A percentile compares a stretch with the other conserved stretches of the same genome.
Evolutionary conservation across 2,113 vertebrate species (phyloP).

Genomic region (Heterotis niloticus): DNA sequence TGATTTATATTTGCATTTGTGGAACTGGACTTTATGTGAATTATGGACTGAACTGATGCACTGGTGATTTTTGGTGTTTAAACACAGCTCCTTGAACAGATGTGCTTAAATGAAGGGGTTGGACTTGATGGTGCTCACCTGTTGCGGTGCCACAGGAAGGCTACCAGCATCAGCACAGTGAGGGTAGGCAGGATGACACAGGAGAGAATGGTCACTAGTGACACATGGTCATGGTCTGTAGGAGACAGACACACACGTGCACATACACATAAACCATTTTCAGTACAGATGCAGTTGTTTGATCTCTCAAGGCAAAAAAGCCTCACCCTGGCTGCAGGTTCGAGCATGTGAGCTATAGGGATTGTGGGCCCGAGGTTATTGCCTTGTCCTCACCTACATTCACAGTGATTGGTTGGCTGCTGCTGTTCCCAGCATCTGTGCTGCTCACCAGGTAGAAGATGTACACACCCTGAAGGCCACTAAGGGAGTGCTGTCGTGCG

Average conservation of each 20-base stretch:
- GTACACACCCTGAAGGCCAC: slow-evolving; percentile 46
- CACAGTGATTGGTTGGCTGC: slow-evolving; percentile 40
- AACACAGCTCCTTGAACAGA: neutral
- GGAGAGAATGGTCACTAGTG: slow-evolving; percentile 18
- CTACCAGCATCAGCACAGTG: neutral
- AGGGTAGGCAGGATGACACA: neutral
- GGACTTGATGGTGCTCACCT: slow-evolving; percentile 11
- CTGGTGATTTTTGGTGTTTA: too few relatives aligned
- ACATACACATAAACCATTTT: neutral
- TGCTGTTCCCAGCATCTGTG: slow-evolving; percentile 50
- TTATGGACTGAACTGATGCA: too few relatives aligned
- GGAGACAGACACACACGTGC: slow-evolving; percentile 22
- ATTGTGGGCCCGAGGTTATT: neutral
- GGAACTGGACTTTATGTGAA: too few relatives aligned
- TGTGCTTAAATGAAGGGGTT: neutral
- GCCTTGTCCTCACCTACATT: slow-evolving; percentile 26
- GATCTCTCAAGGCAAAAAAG: neutral
- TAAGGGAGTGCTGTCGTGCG: slow-evolving; percentile 33
- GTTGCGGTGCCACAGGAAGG: slow-evolving; percentile 10
- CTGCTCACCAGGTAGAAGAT: slow-evolving; percentile 46
- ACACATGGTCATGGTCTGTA: slow-evolving; percentile 41
- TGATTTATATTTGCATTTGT: too few relatives aligned
- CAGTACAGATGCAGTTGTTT: too few relatives aligned
- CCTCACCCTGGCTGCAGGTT: neutral
- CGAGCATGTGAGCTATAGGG: neutral